Percentiles rank a stretch among this genome's conserved stretches.
Conservation (phyloP, 2,113 vertebrate species). For the Meriones unguiculatus region DNA sequence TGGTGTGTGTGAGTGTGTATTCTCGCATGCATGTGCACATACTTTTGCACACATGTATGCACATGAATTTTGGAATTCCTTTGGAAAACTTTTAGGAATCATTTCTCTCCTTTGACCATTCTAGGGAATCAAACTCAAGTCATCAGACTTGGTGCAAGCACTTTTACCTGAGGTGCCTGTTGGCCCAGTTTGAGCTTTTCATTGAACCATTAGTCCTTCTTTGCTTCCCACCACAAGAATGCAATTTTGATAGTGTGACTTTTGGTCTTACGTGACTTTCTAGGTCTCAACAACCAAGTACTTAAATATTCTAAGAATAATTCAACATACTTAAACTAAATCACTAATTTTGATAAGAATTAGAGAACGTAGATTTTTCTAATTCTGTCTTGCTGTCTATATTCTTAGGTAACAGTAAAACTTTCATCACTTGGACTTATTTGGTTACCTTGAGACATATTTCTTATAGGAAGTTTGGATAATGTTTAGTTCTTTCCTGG, state of each 20-base stretch:
- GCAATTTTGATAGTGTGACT: neutral
- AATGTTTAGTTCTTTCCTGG: slow-evolving; percentile 1
- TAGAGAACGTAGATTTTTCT: neutral
- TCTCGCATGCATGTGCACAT: neutral
- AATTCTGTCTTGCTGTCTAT: neutral
- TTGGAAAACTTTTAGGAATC: neutral
- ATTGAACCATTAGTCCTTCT: neutral
- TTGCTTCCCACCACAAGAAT: neutral
- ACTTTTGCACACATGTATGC: too few relatives aligned
- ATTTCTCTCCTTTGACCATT: neutral
- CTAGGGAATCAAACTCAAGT: neutral
- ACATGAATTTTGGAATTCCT: too few relatives aligned
- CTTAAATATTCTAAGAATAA: slow-evolving; percentile 35
- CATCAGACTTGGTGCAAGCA: too few relatives aligned
- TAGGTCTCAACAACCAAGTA: neutral
- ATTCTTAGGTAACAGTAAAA: neutral
- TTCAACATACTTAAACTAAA: neutral
- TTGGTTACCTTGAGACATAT: slow-evolving; percentile 17
- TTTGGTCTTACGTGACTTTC: neutral
- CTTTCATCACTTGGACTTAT: neutral
- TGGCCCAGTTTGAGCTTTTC: neutral
- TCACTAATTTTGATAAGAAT: slow-evolving; percentile 16
- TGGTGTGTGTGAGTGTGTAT: neutral
- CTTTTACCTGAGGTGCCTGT: neutral
- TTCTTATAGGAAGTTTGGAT: neutral